A percentile compares a stretch with the other conserved stretches of the same genome.
phyloP scores from a whole-genome alignment of 2,113 vertebrate genomes.

The Ictalurus punctatus region DNA sequence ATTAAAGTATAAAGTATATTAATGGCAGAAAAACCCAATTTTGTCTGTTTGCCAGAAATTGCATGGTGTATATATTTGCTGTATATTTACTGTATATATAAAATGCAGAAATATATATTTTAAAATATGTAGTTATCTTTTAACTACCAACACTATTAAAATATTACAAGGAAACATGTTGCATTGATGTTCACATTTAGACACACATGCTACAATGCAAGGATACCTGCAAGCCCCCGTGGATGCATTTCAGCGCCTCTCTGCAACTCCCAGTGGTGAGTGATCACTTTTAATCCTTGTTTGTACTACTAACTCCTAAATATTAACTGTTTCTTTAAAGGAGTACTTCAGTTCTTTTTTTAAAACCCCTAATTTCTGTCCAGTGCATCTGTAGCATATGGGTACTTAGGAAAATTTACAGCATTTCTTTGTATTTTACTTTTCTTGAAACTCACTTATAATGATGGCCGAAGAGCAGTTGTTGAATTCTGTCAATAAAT shows the following conservation, averaged over 20 bases:
- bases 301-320: neutral
- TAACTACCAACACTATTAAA: neutral
- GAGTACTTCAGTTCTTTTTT: neutral
- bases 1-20: neutral
- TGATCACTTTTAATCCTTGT: neutral
- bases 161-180: neutral
- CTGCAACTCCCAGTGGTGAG: constrained; percentile 24
- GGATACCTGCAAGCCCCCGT: neutral
- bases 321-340: neutral
- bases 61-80: neutral
- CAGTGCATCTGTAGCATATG: neutral
- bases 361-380: neutral
- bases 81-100: neutral
- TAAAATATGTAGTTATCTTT: too few relatives aligned
- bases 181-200: neutral
- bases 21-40: neutral
- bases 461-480: neutral
- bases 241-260: neutral
- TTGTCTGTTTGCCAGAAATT: neutral
- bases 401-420: neutral
- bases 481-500: neutral
- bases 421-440: neutral
- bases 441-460: neutral
- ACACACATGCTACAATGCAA: neutral
- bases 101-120: too few relatives aligned